Evolutionary conservation across 2,113 vertebrate species (phyloP).

Genomic region (Perca flavescens): DNA sequence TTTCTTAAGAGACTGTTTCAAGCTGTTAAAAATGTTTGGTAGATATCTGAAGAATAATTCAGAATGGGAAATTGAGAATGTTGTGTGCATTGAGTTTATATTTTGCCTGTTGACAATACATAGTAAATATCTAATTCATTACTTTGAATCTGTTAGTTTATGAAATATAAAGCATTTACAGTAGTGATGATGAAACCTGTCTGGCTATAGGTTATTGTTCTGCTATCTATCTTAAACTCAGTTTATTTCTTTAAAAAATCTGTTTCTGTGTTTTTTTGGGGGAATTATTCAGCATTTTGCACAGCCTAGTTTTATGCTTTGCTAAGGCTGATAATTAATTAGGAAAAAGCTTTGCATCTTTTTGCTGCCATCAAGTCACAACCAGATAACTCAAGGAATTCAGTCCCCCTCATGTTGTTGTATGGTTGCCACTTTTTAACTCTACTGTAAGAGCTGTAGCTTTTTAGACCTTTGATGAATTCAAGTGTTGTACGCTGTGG

Average conservation of each 20-base stretch:
- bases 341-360: background rate
- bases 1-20: constrained; percentile 29
- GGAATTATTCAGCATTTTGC: no score
- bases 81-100: background rate
- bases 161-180: background rate
- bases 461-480: background rate
- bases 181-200: no score
- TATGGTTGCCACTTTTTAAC: background rate
- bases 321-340: background rate
- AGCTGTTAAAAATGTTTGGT: constrained; percentile 4
- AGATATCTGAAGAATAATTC: background rate
- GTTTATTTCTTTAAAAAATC: no score
- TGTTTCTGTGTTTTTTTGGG: background rate
- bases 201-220: background rate
- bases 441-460: background rate
- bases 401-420: background rate
- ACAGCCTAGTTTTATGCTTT: background rate
- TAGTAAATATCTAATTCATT: background rate
- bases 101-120: background rate
- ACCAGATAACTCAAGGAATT: background rate
- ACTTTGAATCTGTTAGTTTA: background rate
- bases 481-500: background rate
- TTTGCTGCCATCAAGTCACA: constrained; percentile 5
- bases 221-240: background rate
- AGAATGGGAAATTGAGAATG: background rate